Conservation (phyloP, 1,140 invertebrate genomes). For the Tribolium madens region DNA sequence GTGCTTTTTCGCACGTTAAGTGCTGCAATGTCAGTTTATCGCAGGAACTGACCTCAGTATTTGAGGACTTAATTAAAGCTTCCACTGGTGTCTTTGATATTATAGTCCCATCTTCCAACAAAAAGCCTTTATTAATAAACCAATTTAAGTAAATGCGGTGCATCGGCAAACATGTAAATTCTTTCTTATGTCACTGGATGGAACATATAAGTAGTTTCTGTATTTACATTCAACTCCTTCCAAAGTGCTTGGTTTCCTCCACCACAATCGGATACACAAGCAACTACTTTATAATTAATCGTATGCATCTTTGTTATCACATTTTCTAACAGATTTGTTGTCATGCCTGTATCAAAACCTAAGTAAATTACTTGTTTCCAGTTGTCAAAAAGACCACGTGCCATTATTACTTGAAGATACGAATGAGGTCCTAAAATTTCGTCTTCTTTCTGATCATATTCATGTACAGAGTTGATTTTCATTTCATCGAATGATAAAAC, state of each 20-base stretch:
- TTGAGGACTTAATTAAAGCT: too few species aligned
- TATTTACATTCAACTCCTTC: too few species aligned
- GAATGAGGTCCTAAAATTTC: not conserved
- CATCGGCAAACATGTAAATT: too few species aligned
- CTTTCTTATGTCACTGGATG: too few species aligned
- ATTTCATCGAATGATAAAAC: too few species aligned
- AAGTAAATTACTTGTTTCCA: not conserved
- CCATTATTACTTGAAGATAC: not conserved
- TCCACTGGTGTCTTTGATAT: too few species aligned
- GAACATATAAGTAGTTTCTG: too few species aligned
- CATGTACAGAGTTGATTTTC: not conserved
- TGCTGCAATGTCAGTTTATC: slow-evolving; percentile 39
- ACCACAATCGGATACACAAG: not conserved
- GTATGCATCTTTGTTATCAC: not conserved
- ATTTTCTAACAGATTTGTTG: not conserved
- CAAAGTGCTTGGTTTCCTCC: not conserved
- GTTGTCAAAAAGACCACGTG: not conserved
- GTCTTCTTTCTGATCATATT: not conserved
- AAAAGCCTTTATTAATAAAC: too few species aligned
- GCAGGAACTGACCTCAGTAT: too few species aligned
- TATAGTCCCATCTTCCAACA: too few species aligned
- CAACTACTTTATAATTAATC: not conserved
- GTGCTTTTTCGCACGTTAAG: slow-evolving; percentile 27
- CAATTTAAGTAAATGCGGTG: too few species aligned
- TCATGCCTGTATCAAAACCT: not conserved